A percentile compares a stretch with the other conserved stretches of the same genome.
Evolutionary conservation across 2,888 invertebrate species (phyloP).

Genomic region (Drosophila kambysellisi): DNA sequence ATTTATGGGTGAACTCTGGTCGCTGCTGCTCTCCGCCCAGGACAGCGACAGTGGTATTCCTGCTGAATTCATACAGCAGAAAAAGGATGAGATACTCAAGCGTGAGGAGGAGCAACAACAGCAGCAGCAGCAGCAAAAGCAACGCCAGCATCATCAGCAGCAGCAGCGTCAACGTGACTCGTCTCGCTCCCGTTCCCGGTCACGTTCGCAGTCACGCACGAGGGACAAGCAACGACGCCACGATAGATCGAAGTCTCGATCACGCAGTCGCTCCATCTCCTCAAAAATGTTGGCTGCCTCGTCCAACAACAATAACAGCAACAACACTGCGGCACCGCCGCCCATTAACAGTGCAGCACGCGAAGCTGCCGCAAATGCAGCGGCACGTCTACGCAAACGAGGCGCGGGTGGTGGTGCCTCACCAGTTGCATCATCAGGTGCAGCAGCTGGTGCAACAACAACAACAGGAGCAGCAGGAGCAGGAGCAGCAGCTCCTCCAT

Average conservation of each 20-base stretch:
- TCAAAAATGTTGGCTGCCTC: constrained; percentile 35
- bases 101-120: constrained; percentile 86
- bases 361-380: constrained; percentile 77
- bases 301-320: constrained; percentile 46
- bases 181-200: constrained; percentile 84
- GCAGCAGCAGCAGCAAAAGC: constrained; percentile 43
- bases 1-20: constrained; percentile 99
- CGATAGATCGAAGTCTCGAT: constrained; percentile 65
- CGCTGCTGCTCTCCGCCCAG: constrained; percentile 96
- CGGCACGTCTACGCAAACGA: constrained; percentile 81
- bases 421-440: constrained; percentile 64
- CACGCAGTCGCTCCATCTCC: constrained; percentile 52
- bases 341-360: constrained; percentile 76
- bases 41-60: constrained; percentile 98
- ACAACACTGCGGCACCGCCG: constrained; percentile 24
- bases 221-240: constrained; percentile 51
- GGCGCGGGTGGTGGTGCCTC: constrained; percentile 51
- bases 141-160: constrained; percentile 36
- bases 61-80: constrained; percentile 96
- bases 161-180: constrained; percentile 73
- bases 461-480: constrained; percentile 72
- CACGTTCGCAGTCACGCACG: constrained; percentile 70
- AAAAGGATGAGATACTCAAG: constrained; percentile 98
- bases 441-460: constrained; percentile 53
- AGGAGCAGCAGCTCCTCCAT: not conserved